Evolutionary conservation across 2,888 invertebrate genomes (phyloP), one percentile per base, ranked within the genome.

Genomic region (Panopea generosa): DNA sequence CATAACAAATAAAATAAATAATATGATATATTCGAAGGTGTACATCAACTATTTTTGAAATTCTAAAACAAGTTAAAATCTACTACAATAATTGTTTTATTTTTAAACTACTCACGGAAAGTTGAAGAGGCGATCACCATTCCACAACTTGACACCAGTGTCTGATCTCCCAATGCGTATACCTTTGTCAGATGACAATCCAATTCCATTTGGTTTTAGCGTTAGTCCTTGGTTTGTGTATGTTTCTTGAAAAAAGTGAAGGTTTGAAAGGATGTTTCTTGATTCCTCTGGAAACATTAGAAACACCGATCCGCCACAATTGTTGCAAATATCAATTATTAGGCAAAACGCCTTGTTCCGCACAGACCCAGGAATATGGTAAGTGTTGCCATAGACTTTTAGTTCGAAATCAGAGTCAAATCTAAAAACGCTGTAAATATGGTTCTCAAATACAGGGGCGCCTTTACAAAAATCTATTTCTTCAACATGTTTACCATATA

Each of bases 221-320:
- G 20, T 16, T 11, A 73, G 27, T 9, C 49, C 24, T 14, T 50
- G 14, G 2, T 50, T 18, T n/a, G 56, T 14, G 11, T 67, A 47
- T 4, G 67, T 33, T 1, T 22, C 16, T 24, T 61, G 40, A 18
- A 73, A 73, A 3, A 73, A 22, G 16, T 50, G 29, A 7, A 74
- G 29, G 2, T 33, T 20, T 0, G 47, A 18, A 0, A 74, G 29
- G 7, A 63, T 18, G 16, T 40, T 38, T 45, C 52, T 16, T 16
- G 68, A 62, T 18, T 63, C 74, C 33, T 68, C 59, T 6, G 74
- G 74, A 22, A 74, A 38, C 56, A 74, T 62, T 16, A 74, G 26
- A 38, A 74, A 68, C 7, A 74, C 33, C 11, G 68, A 43, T 14
- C 68, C 68, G 3, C 68, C 68, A 26, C 16, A 22, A 20, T 50